Conservation (phyloP, 2,888 invertebrate species). For the Micoletzkya japonica region DNA sequence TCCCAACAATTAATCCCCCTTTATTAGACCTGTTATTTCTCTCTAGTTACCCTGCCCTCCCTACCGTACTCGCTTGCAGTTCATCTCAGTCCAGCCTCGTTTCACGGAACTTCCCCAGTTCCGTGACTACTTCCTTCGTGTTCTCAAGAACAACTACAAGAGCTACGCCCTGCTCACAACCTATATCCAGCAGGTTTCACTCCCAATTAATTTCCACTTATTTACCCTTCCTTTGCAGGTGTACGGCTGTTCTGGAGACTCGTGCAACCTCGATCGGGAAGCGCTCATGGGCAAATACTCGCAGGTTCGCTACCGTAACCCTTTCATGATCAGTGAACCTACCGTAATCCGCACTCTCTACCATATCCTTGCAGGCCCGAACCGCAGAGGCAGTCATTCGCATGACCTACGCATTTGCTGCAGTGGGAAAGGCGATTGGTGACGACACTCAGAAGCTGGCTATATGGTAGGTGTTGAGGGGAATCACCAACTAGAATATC, state of each 20-base stretch:
- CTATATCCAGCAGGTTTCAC: slow-evolving; percentile 60
- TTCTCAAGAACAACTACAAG: slow-evolving; percentile 59
- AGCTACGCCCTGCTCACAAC: slow-evolving; percentile 58
- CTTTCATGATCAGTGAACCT: background rate
- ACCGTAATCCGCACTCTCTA: background rate
- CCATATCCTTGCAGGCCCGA: slow-evolving; percentile 34
- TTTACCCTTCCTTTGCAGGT: slow-evolving; percentile 14
- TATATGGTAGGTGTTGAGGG: slow-evolving; percentile 43
- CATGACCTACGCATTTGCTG: slow-evolving; percentile 59
- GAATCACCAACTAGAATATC: background rate
- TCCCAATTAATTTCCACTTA: no score
- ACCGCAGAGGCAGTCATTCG: slow-evolving; percentile 53
- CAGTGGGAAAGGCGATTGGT: slow-evolving; percentile 50
- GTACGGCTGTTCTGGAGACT: slow-evolving; percentile 21
- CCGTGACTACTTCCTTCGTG: slow-evolving; percentile 58
- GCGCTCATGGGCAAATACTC: slow-evolving; percentile 10
- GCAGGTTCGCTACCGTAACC: slow-evolving; percentile 12
- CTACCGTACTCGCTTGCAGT: slow-evolving; percentile 18
- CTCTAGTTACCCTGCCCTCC: background rate
- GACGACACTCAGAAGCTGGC: slow-evolving; percentile 42
- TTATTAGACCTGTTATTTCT: no score
- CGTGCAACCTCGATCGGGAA: slow-evolving; percentile 7
- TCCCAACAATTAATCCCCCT: no score
- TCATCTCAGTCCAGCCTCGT: slow-evolving; percentile 40
- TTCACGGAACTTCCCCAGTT: slow-evolving; percentile 53